Conservation (phyloP, 64 coral and sea anemone genomes). For the Dendrophyllia cribrosa region DNA sequence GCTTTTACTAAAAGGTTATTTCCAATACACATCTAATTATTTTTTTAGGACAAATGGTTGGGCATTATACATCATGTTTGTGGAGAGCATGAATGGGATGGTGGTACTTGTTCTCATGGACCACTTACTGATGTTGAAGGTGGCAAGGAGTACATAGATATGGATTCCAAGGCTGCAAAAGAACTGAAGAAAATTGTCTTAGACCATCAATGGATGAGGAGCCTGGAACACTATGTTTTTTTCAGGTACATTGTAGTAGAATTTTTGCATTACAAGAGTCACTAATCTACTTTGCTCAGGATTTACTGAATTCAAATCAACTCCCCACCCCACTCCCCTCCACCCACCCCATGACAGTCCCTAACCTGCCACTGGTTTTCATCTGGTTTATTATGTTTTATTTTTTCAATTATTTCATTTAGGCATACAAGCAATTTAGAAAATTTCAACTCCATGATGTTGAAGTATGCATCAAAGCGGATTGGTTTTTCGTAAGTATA, state of each 20-base stretch:
- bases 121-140: slow-evolving; percentile 37
- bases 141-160: slow-evolving; percentile 40
- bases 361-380: too few relatives aligned
- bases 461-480: slow-evolving; percentile 74
- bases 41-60: slow-evolving; percentile 58
- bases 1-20: too few relatives aligned
- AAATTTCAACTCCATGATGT: slow-evolving; percentile 76
- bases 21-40: slow-evolving; percentile 20
- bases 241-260: slow-evolving; percentile 49
- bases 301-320: neutral
- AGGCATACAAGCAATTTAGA: slow-evolving; percentile 78
- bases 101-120: slow-evolving; percentile 42
- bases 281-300: too few relatives aligned
- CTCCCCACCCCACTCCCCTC: neutral
- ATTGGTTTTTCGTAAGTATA: slow-evolving; percentile 56
- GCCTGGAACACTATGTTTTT: slow-evolving; percentile 38
- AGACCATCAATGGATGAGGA: slow-evolving; percentile 38
- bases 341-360: too few relatives aligned
- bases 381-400: neutral
- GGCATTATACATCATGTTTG: too few relatives aligned
- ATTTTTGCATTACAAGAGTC: too few relatives aligned
- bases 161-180: slow-evolving; percentile 45
- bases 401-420: slow-evolving; percentile 8
- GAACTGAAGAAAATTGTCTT: slow-evolving; percentile 46
- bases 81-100: slow-evolving; percentile 51